These are phyloP conservation scores for Hyperoplus immaculatus DNA, from an alignment of 2,797 vertebrate genomes.

Conservation along the genomic window DNA sequence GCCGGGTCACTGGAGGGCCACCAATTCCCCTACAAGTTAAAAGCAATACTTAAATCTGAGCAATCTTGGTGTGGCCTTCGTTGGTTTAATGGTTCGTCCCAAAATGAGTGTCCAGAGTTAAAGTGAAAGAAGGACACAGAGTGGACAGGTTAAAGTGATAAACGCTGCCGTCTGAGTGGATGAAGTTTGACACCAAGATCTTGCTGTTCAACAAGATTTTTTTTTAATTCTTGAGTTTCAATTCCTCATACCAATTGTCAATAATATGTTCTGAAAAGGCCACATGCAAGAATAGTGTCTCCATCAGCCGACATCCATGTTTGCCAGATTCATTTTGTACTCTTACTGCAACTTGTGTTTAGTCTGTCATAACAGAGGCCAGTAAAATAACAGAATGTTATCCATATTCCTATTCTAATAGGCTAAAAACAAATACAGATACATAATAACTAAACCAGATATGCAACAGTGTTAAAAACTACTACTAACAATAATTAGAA, in stretches of 20 bases:
- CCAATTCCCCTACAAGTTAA: constrained; percentile 88
- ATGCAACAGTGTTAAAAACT: neutral
- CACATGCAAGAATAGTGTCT: constrained; percentile 10
- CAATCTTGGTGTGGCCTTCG: constrained; percentile 84
- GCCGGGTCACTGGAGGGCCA: constrained; percentile 85
- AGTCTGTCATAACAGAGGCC: neutral
- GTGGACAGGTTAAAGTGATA: constrained; percentile 49
- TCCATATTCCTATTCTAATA: neutral
- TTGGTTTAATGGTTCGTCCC: constrained; percentile 83
- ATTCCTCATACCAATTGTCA: constrained; percentile 6
- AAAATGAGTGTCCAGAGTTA: constrained; percentile 78
- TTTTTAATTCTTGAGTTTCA: constrained; percentile 25
- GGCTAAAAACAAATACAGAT: neutral
- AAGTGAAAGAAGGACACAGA: constrained; percentile 68
- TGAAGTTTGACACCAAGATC: constrained; percentile 22
- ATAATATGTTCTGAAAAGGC: neutral
- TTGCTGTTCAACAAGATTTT: constrained; percentile 25
- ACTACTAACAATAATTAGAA: neutral
- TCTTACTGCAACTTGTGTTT: neutral
- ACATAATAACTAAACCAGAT: too few species aligned
- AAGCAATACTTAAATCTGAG: constrained; percentile 86
- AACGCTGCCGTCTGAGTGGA: constrained; percentile 36
- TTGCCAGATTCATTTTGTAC: neutral
- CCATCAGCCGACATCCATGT: neutral
- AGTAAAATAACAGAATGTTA: neutral